Conservation (phyloP, 2,113 vertebrate genomes). For the Saccopteryx leptura region DNA sequence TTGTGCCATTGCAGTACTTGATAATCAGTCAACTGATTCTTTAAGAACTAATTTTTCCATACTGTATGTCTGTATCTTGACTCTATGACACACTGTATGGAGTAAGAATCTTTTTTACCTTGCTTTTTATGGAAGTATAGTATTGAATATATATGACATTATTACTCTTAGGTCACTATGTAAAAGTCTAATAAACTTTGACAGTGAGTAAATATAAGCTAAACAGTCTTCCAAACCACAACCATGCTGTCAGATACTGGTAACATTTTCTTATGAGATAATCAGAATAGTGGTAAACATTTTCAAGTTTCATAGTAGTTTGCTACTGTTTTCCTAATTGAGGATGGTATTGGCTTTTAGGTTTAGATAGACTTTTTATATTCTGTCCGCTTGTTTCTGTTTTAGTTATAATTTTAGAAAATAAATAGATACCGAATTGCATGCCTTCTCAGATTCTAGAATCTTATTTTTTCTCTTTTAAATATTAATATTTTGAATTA, state of each 20-base stretch:
- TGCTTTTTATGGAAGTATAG: constrained; percentile 41
- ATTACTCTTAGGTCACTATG: constrained; percentile 1
- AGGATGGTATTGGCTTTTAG: constrained; percentile 17
- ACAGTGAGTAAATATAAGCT: constrained; percentile 20
- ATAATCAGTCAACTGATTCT: constrained; percentile 54
- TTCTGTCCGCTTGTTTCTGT: constrained; percentile 44
- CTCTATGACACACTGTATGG: constrained; percentile 20
- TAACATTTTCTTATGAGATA: constrained; percentile 54
- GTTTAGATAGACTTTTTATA: constrained; percentile 40
- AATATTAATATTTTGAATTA: constrained; percentile 50
- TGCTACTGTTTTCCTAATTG: constrained; percentile 55
- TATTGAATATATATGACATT: constrained; percentile 53
- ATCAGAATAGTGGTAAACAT: constrained; percentile 48
- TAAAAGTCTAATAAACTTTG: constrained; percentile 35
- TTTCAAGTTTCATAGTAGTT: constrained; percentile 48
- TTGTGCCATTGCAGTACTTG: not conserved
- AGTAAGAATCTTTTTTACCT: constrained; percentile 61
- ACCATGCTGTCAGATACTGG: not conserved
- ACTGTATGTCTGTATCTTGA: constrained; percentile 40
- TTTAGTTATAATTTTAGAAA: constrained; percentile 55
- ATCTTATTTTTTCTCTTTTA: constrained; percentile 50
- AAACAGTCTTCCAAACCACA: not conserved
- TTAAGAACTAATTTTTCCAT: constrained; percentile 32
- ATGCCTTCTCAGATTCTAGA: constrained; percentile 49
- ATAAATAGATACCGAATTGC: constrained; percentile 32